Base-by-base conservation (phyloP, 2,888 invertebrate genomes). In the Tanypteryx hageni region DNA sequence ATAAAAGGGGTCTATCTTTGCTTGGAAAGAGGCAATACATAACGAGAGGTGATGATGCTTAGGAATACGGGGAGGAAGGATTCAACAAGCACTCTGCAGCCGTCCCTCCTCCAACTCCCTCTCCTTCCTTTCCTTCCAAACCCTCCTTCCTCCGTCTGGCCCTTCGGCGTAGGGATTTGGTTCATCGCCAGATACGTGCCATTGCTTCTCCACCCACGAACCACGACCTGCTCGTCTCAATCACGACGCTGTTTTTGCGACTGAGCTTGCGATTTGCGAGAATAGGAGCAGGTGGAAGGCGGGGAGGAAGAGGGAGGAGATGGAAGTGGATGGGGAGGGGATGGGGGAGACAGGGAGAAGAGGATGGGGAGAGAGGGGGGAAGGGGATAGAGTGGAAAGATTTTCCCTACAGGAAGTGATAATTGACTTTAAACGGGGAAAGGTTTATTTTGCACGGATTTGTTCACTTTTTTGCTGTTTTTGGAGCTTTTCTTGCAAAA, bases 131-230 rank as follows among this genome's bases (percentile, higher is more conserved):
- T n/a, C n/a, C n/a, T n/a, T n/a, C n/a, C n/a, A n/a, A n/a, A n/a
- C n/a, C n/a, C n/a, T n/a, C 18, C 18, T n/a, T 8, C 76, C 14
- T 76, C 76, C 22, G 22, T n/a, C 64, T 64, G 7, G 13, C 64
- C n/a, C 64, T n/a, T n/a, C 7, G n/a, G 64, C 64, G n/a, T 13
- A 76, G 13, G 76, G 76, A 27, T 76, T 76, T 76, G 76, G 76
- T 76, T 76, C 76, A 76, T 27, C 76, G 76, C 76, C 76, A 76
- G 76, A 76, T 76, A 27, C 76, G 76, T 76, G 76, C 76, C 76
- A 76, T 76, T 76, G 22, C 27, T 76, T 76, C 76, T 76, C 76
- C 76, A 27, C 76, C 76, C 76, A 76, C 76, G 76, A n/a, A 27
- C 76, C 76, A 76, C 76, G 76, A 76, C 76, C 11, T 76, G 76